Conservation (phyloP, 2,888 invertebrate species). For the Pachycephus smyrnensis region DNA sequence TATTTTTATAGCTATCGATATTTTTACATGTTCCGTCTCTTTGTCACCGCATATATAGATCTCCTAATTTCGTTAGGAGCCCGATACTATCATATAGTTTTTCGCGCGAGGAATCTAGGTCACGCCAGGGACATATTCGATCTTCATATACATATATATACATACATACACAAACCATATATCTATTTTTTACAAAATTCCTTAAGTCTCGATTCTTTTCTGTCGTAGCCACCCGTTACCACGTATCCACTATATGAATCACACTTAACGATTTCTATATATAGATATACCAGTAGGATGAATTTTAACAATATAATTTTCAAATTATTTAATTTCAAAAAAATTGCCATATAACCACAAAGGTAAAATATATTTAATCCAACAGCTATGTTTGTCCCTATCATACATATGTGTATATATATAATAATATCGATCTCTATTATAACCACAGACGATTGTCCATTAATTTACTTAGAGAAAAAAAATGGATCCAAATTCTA, state of each 20-base stretch:
- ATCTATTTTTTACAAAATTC: background rate
- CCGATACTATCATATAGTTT: background rate
- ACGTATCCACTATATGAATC: background rate
- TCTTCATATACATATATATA: too few relatives aligned
- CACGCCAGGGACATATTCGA: background rate
- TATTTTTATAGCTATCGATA: background rate
- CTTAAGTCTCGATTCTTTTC: background rate
- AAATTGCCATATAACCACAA: too few relatives aligned
- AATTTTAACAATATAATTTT: too few relatives aligned
- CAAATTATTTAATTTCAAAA: too few relatives aligned
- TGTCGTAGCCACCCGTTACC: background rate
- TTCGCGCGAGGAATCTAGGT: background rate
- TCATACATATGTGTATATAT: too few relatives aligned
- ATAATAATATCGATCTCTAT: background rate
- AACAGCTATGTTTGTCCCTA: too few relatives aligned
- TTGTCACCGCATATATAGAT: background rate
- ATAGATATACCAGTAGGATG: background rate
- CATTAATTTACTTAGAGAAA: background rate
- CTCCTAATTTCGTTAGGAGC: background rate
- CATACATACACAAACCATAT: background rate
- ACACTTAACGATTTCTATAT: background rate
- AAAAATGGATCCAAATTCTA: background rate
- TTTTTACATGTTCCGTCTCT: background rate
- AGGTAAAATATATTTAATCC: too few relatives aligned
- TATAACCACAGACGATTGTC: background rate